A percentile compares a stretch with the other conserved stretches of the same genome.
Conservation (phyloP, 2,797 vertebrate genomes). For the Enteromius radiatus region DNA sequence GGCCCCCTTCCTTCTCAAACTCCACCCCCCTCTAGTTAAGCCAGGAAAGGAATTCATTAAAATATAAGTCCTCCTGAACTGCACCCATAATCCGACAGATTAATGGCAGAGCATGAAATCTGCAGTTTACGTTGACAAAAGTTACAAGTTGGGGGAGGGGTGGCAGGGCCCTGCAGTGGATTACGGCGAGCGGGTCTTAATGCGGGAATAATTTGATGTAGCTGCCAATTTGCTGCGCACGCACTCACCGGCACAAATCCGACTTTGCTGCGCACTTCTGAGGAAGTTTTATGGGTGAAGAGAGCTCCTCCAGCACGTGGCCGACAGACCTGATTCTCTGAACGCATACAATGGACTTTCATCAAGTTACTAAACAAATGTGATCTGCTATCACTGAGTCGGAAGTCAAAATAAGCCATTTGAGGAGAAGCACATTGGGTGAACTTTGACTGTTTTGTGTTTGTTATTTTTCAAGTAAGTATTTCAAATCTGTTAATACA, state of each 20-base stretch:
- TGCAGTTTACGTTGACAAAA: slow-evolving; percentile 82
- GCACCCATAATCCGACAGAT: slow-evolving; percentile 84
- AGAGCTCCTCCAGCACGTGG: slow-evolving; percentile 42
- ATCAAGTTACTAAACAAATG: background rate
- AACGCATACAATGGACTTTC: slow-evolving; percentile 8
- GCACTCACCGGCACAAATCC: slow-evolving; percentile 76
- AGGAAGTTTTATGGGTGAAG: slow-evolving; percentile 72
- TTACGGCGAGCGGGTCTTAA: slow-evolving; percentile 78
- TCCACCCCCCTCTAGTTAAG: slow-evolving; percentile 60
- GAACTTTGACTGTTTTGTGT: background rate
- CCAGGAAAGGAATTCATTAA: slow-evolving; percentile 70
- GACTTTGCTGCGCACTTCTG: slow-evolving; percentile 70
- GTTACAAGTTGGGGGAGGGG: slow-evolving; percentile 81
- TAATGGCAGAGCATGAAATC: slow-evolving; percentile 86
- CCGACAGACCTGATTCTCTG: slow-evolving; percentile 29
- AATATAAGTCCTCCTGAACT: slow-evolving; percentile 75
- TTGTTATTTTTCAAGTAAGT: background rate
- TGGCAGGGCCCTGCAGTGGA: slow-evolving; percentile 76
- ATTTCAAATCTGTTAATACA: background rate
- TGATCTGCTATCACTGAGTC: background rate
- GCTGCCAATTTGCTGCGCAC: slow-evolving; percentile 82
- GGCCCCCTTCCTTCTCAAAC: slow-evolving; percentile 44
- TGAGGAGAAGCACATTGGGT: background rate
- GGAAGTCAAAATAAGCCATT: background rate
- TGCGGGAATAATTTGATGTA: slow-evolving; percentile 83